Base-by-base conservation (phyloP, 35 echinoderm and acorn worm species). In the Ophioderma brevispina region DNA sequence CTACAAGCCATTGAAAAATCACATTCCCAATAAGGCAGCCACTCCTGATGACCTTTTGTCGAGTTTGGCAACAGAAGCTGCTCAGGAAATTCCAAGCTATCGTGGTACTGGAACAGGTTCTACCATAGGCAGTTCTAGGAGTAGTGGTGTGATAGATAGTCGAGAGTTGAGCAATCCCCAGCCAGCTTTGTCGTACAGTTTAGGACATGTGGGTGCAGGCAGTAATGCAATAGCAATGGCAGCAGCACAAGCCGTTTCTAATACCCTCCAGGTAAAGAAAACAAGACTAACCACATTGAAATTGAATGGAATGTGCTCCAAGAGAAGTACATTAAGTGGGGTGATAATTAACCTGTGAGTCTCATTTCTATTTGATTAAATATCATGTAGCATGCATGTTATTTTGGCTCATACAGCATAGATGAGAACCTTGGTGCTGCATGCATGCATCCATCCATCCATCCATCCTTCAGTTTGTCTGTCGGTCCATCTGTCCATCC, bases 231-330 rank as follows among this genome's bases (percentile, higher is more conserved):
- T 99, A 56, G 97, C 97, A 3, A 86, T 99, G 84, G 97, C 97
- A 82, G 97, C 97, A 35, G 97, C 97, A 15, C 94, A 94, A 85
- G 97, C 97, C 85, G 97, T 99, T 0, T 93, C 97, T 34, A 95
- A 99, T 55, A 99, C 97, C 78, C 80, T 99, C 91, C 97, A 99
- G 88, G 97, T 99, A 81, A 89, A 89, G 39, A 17, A 33, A 33
- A n/a, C n/a, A n/a, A n/a, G n/a, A n/a, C n/a, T n/a, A n/a, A n/a
- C n/a, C n/a, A n/a, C n/a, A n/a, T n/a, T n/a, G n/a, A n/a, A n/a
- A n/a, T n/a, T n/a, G n/a, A n/a, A n/a, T n/a, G n/a, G n/a, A n/a
- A n/a, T n/a, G n/a, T n/a, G n/a, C n/a, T n/a, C n/a, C n/a, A n/a
- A n/a, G n/a, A n/a, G n/a, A n/a, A n/a, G n/a, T n/a, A n/a, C n/a